Percentiles rank a stretch among this genome's conserved stretches.
phyloP scores from a whole-genome alignment of 2,888 invertebrate species.

The Sinodicranocentrus sp. region DNA sequence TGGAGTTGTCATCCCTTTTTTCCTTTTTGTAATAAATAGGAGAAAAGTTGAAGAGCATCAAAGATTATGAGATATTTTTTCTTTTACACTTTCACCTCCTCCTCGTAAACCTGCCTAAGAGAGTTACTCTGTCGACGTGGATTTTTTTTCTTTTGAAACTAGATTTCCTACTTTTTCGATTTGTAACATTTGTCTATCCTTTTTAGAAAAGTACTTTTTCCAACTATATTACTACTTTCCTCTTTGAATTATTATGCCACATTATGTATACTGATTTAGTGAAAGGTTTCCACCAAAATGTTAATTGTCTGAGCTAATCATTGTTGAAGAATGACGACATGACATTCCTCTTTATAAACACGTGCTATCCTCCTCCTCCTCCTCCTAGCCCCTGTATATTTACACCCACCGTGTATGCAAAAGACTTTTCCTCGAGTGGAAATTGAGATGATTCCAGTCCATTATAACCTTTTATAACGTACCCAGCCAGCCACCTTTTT shows the following conservation, averaged over 20 bases:
- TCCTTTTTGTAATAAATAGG: slow-evolving; percentile 12
- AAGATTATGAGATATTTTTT: no score
- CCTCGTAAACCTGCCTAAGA: no score
- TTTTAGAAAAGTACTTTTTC: neutral
- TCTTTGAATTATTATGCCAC: no score
- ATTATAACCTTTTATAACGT: slow-evolving; percentile 29
- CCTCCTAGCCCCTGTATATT: no score
- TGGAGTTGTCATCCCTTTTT: slow-evolving; percentile 20
- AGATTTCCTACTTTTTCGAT: no score
- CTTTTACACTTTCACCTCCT: no score
- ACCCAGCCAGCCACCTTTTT: slow-evolving; percentile 4
- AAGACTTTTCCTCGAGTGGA: neutral
- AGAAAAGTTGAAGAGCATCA: slow-evolving; percentile 14
- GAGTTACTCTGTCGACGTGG: no score
- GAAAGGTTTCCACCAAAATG: slow-evolving; percentile 17
- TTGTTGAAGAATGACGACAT: slow-evolving; percentile 20
- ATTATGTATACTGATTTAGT: no score
- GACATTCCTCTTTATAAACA: slow-evolving; percentile 31
- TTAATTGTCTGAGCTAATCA: slow-evolving; percentile 41
- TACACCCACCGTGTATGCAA: neutral
- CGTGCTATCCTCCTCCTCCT: neutral
- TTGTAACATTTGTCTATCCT: no score
- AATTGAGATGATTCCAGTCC: slow-evolving; percentile 49
- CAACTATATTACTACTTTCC: no score
- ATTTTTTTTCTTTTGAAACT: no score